A percentile compares a stretch with the other conserved stretches of the same genome.
Conservation (phyloP, 2,113 vertebrate genomes). For the Alosa alosa region DNA sequence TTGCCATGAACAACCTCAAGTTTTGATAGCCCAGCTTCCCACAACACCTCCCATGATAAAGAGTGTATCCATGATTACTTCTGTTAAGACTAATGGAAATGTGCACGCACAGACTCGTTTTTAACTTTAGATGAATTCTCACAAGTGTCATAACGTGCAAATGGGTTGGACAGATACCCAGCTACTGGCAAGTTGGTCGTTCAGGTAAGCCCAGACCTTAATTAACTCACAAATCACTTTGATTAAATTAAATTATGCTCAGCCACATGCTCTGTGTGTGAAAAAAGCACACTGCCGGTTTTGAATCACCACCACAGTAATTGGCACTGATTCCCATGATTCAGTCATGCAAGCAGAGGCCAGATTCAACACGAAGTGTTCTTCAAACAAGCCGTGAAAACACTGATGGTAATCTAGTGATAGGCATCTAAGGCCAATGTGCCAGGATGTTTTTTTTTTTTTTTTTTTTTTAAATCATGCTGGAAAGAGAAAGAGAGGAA, state of each 20-base stretch:
- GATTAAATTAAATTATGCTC: neutral
- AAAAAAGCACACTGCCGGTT: neutral
- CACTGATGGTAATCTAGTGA: neutral
- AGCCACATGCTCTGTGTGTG: neutral
- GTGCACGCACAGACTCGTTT: neutral
- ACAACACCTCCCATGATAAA: neutral
- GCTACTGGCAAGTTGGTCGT: neutral
- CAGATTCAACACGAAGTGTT: neutral
- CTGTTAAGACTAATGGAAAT: neutral
- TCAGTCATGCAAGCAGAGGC: neutral
- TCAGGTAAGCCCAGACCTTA: neutral
- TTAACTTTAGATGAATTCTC: neutral
- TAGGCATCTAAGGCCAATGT: neutral
- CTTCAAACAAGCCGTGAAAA: neutral
- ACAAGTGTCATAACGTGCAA: neutral
- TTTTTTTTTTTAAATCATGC: too few relatives aligned
- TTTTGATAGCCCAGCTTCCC: neutral
- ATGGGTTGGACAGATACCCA: neutral
- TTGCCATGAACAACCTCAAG: neutral
- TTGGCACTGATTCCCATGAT: neutral
- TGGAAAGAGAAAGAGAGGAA: neutral
- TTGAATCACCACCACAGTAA: neutral
- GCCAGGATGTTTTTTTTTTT: neutral
- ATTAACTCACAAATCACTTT: neutral
- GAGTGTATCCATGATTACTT: neutral